These are phyloP conservation scores for Cacatua alba DNA, from an alignment of 2,113 vertebrate species.

Conservation along the genomic window DNA sequence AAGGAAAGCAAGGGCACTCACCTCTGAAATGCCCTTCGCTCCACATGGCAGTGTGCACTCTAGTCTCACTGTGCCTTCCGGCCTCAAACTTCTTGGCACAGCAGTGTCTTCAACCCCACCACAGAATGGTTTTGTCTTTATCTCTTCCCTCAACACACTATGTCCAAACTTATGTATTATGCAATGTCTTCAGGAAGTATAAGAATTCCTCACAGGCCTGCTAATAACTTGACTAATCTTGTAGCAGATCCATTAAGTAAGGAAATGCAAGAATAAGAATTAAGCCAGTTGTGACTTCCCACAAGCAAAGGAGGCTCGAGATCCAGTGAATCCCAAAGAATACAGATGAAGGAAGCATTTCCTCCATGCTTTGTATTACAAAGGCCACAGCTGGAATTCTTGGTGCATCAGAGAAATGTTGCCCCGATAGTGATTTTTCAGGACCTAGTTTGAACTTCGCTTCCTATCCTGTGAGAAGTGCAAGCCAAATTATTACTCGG, in stretches of 20 bases:
- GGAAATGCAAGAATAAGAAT: background rate
- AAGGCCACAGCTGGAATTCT: background rate
- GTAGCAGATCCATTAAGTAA: background rate
- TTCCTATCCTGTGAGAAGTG: background rate
- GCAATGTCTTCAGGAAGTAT: background rate
- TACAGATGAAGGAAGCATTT: background rate
- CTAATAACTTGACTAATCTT: background rate
- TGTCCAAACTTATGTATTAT: fast-evolving
- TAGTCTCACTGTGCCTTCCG: background rate
- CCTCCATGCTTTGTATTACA: background rate
- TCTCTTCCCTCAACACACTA: background rate
- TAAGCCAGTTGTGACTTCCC: background rate
- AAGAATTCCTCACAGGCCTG: background rate
- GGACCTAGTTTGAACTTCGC: background rate
- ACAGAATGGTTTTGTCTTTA: background rate
- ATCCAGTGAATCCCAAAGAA: background rate
- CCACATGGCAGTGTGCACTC: fast-evolving
- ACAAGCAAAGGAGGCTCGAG: background rate
- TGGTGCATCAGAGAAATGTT: background rate
- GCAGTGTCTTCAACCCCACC: background rate
- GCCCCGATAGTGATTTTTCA: fast-evolving
- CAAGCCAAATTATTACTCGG: background rate
- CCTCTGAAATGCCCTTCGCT: background rate
- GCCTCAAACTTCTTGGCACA: background rate
- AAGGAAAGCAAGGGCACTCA: background rate